These are phyloP conservation scores for Liposcelis brunnea DNA, from an alignment of 2,888 invertebrate species.

Conservation along the genomic window DNA sequence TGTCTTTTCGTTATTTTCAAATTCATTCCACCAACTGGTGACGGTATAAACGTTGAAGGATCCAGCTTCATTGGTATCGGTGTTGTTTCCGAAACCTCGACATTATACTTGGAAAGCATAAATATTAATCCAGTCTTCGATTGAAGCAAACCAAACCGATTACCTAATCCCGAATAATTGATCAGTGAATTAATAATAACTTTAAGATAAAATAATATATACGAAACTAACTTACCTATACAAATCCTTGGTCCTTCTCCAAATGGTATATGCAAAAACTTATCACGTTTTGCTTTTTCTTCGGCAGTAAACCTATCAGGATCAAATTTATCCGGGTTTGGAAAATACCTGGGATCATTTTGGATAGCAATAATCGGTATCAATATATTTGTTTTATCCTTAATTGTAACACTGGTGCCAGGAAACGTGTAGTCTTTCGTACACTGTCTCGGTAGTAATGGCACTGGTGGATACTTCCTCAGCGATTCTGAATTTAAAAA, in stretches of 20 bases:
- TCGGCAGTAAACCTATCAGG: conserved; percentile 34
- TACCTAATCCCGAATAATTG: conserved; percentile 27
- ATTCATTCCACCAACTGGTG: background rate
- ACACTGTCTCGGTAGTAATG: conserved; percentile 24
- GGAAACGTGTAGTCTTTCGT: conserved; percentile 21
- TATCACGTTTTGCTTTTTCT: conserved; percentile 31
- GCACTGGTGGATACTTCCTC: conserved; percentile 25
- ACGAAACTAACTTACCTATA: conserved; percentile 41
- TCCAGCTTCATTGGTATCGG: conserved; percentile 13
- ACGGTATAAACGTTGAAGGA: background rate
- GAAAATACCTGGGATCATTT: conserved; percentile 32
- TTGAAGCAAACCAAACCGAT: conserved; percentile 36
- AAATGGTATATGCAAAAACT: conserved; percentile 34
- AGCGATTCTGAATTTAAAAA: conserved; percentile 30
- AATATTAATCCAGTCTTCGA: conserved; percentile 33
- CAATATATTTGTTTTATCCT: conserved; percentile 26
- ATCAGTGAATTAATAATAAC: background rate
- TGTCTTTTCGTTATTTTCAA: background rate
- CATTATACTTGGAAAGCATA: conserved; percentile 24
- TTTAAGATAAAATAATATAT: conserved; percentile 16
- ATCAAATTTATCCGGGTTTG: conserved; percentile 29
- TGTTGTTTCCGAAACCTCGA: conserved; percentile 14
- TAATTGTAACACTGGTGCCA: conserved; percentile 12
- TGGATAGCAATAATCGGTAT: conserved; percentile 35
- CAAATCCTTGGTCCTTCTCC: conserved; percentile 43